Conservation (phyloP, 2,888 invertebrate species). For the Erannis defoliaria region DNA sequence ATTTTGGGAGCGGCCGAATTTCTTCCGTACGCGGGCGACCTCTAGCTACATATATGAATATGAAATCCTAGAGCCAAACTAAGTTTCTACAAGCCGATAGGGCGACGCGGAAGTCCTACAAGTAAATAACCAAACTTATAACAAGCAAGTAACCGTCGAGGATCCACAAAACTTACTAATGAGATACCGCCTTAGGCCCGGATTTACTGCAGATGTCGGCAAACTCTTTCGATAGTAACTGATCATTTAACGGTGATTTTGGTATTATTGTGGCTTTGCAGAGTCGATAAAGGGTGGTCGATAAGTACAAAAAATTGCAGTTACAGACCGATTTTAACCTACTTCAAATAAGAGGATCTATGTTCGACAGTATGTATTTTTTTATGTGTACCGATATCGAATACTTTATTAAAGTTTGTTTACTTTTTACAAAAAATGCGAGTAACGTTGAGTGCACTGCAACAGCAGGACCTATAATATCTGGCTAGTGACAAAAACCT, state of each 20-base stretch:
- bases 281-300: conserved; percentile 36
- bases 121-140: conserved; percentile 63
- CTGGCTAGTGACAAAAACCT: too few species aligned
- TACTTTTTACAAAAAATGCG: too few species aligned
- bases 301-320: too few species aligned
- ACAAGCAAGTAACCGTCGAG: conserved; percentile 64
- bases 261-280: conserved; percentile 36
- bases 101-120: conserved; percentile 9
- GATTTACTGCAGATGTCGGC: conserved; percentile 67
- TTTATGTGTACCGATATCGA: too few species aligned
- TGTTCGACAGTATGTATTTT: neutral
- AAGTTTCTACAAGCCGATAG: too few species aligned
- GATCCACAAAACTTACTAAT: conserved; percentile 72
- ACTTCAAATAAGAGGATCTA: too few species aligned
- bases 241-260: neutral
- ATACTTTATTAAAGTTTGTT: too few species aligned
- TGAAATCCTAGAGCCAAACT: conserved; percentile 1
- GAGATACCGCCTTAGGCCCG: conserved; percentile 70
- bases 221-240: conserved; percentile 50
- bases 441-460: too few species aligned
- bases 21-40: too few species aligned
- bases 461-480: too few species aligned
- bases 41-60: neutral
- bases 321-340: too few species aligned
- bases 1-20: too few species aligned